A percentile compares a stretch with the other conserved stretches of the same genome.
phyloP scores from a whole-genome alignment of 2,888 invertebrate genomes.

The Lasiommata megera region DNA sequence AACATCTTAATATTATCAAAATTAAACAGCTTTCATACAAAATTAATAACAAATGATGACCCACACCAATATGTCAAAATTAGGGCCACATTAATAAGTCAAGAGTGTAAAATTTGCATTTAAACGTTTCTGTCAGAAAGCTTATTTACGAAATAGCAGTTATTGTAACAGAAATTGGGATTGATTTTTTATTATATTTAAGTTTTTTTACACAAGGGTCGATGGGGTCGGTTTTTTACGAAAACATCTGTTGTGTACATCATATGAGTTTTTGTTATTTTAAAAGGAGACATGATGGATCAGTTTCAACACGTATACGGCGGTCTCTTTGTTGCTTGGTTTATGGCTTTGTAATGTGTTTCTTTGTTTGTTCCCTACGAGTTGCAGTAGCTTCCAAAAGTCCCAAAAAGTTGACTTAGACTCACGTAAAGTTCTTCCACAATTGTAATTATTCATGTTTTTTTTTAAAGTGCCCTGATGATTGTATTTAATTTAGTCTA shows the following conservation, averaged over 20 bases:
- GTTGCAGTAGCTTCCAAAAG: slow-evolving; percentile 65
- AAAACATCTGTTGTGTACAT: slow-evolving; percentile 78
- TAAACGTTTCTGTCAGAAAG: slow-evolving; percentile 65
- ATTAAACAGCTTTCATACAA: slow-evolving; percentile 17
- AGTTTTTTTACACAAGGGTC: slow-evolving; percentile 38
- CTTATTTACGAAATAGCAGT: slow-evolving; percentile 70
- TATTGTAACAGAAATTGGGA: slow-evolving; percentile 72
- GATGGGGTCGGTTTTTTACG: slow-evolving; percentile 72
- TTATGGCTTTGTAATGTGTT: slow-evolving; percentile 80
- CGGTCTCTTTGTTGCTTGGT: slow-evolving; percentile 76
- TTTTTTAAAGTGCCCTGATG: too few relatives aligned
- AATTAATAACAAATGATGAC: slow-evolving; percentile 50
- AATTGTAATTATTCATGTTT: too few relatives aligned
- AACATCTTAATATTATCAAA: slow-evolving; percentile 17
- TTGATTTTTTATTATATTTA: slow-evolving; percentile 48
- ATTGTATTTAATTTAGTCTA: too few relatives aligned
- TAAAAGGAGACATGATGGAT: slow-evolving; percentile 81
- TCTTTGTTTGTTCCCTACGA: slow-evolving; percentile 78
- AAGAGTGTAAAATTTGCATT: slow-evolving; percentile 72
- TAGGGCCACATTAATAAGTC: slow-evolving; percentile 63
- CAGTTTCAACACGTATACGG: slow-evolving; percentile 79
- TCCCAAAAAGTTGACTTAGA: slow-evolving; percentile 22
- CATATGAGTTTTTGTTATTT: slow-evolving; percentile 77
- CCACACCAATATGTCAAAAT: slow-evolving; percentile 58
- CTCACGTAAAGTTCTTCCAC: not conserved